Base-by-base conservation (phyloP, 2,113 vertebrate species). In the Peromyscus californicus region DNA sequence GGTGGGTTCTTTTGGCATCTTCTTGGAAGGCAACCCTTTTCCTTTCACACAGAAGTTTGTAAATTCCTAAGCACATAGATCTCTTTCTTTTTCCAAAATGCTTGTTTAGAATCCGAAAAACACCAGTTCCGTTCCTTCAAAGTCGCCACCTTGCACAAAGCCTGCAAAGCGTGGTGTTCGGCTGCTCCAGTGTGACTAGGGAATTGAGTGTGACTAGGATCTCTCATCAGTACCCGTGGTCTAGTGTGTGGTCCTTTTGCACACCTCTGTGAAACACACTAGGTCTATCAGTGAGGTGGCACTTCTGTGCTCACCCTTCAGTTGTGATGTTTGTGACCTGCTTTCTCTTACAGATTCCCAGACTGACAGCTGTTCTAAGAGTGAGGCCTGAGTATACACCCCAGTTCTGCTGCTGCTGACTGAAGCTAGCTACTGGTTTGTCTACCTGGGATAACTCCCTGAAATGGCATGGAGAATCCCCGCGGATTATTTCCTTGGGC, bases 101-200 rank as follows among this genome's bases (percentile, higher is more conserved):
- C 51, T 70, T 96, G 57, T 75, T 94, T 79, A 69, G 89, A 91
- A 90, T 72, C n/a, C 42, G 67, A 74, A 91, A 86, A 75, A 91
- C 15, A 39, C 29, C 15, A 69, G 83, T 33, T 31, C 19, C 79
- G 36, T 80, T 79, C 2, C 31, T 80, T 79, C 3, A 45, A 91
- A 89, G 42, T 83, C 31, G 67, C 59, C 67, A 5, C 54, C 48
- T 89, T 86, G 51, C 31, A 16, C 4, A 86, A 86, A 48, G 67
- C 33, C 7, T 11, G 8, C 24, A 2, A 9, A 65, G 24, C 2
- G 0, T 45, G n/a, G 67, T 42, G 15, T 85, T 85, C 78, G 36
- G 36, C 59, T 19, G 16, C 33, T 11, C 1, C 0, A 0, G 19
- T 54, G 4, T 45, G 21, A n/a, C n/a, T n/a, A n/a, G n/a, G 69